Evolutionary conservation across 2,113 vertebrate species (phyloP).

Genomic region (Ctenomys sociabilis): DNA sequence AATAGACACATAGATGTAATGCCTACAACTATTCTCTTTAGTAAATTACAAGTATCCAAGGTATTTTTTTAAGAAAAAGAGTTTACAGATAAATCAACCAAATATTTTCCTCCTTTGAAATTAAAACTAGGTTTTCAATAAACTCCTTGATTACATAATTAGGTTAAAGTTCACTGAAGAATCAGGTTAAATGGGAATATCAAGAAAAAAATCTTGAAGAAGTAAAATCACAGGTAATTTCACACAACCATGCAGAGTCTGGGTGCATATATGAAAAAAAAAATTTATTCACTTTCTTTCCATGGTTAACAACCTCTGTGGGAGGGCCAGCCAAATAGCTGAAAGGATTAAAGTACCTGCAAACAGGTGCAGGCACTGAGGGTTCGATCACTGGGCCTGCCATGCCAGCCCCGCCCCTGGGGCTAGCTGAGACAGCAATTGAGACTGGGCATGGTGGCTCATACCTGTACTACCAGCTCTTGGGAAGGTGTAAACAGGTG

Average conservation of each 20-base stretch:
- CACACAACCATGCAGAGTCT: background rate
- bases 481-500: too few relatives aligned
- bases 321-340: background rate
- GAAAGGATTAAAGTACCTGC: too few relatives aligned
- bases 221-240: background rate
- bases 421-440: too few relatives aligned
- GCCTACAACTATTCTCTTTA: background rate
- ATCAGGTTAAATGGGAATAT: background rate
- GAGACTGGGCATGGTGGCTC: too few relatives aligned
- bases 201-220: background rate
- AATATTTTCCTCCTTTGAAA: background rate
- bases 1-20: background rate
- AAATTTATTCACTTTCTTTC: background rate
- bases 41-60: background rate
- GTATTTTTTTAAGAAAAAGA: slow-evolving; percentile 1
- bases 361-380: too few relatives aligned
- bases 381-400: too few relatives aligned
- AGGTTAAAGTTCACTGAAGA: background rate
- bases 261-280: background rate
- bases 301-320: background rate
- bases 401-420: too few relatives aligned
- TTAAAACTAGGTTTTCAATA: background rate
- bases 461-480: too few relatives aligned
- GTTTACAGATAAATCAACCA: background rate
- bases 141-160: background rate